Conservation (phyloP, 2,797 vertebrate species). For the Peromyscus eremicus region DNA sequence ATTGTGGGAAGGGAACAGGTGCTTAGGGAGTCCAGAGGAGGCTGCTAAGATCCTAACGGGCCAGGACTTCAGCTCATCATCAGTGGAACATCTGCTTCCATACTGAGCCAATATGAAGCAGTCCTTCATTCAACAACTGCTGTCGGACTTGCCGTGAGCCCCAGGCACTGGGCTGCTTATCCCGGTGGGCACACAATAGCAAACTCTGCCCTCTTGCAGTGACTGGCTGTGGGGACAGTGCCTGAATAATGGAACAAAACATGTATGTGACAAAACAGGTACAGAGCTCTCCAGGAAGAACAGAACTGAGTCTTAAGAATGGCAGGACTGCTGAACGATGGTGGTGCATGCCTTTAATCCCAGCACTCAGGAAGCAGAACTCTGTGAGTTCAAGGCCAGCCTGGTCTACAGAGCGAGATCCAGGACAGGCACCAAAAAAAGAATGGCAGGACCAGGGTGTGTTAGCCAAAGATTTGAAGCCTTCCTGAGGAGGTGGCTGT, state of each 20-base stretch:
- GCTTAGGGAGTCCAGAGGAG: not conserved
- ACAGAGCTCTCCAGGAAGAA: not conserved
- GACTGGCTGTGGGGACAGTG: not conserved
- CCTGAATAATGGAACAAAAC: not conserved
- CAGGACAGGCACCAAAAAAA: too few species aligned
- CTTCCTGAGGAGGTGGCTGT: not conserved
- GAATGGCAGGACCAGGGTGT: not conserved
- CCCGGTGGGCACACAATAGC: not conserved
- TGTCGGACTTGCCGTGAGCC: not conserved
- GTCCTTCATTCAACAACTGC: not conserved
- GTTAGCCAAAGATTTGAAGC: not conserved
- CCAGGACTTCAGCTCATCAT: slow-evolving; percentile 14
- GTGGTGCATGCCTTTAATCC: too few species aligned
- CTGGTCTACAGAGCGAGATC: too few species aligned
- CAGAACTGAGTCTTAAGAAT: not conserved
- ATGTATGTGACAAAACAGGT: not conserved
- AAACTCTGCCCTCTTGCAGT: not conserved
- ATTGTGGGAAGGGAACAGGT: not conserved
- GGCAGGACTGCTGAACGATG: not conserved
- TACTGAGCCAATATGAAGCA: slow-evolving; percentile 37
- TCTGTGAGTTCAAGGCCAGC: too few species aligned
- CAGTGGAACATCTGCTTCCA: slow-evolving; percentile 61
- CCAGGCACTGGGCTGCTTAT: not conserved
- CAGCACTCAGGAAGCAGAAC: too few species aligned
- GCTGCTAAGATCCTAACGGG: not conserved